Evolutionary conservation across 2,888 invertebrate genomes (phyloP).

Genomic region (Phyllotreta cruciferae): DNA sequence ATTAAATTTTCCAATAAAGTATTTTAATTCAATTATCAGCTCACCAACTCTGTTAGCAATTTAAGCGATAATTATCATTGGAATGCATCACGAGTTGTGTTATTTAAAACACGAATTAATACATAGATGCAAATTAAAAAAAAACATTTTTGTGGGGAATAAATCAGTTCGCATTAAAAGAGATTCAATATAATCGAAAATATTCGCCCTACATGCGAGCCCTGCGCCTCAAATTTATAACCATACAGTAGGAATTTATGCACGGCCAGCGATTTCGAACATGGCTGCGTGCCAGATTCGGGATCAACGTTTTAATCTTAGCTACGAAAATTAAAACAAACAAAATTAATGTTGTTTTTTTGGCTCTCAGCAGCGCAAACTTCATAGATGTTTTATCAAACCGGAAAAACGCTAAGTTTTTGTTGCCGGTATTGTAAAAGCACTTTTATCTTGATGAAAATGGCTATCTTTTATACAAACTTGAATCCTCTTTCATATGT

Average conservation of each 20-base stretch:
- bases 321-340: constrained; percentile 14
- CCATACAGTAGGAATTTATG: constrained; percentile 7
- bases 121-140: no score
- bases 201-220: not conserved
- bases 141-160: no score
- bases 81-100: no score
- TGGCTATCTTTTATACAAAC: constrained; percentile 40
- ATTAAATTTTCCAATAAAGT: no score
- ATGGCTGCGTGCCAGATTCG: constrained; percentile 11
- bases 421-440: constrained; percentile 29
- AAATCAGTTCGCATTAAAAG: no score
- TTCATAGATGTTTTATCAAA: constrained; percentile 40
- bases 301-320: constrained; percentile 9
- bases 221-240: not conserved
- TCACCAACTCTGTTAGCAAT: no score
- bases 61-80: no score
- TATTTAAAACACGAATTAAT: no score
- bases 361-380: constrained; percentile 17
- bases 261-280: not conserved
- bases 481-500: constrained; percentile 39
- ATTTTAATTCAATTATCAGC: no score
- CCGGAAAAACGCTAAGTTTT: constrained; percentile 39
- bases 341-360: constrained; percentile 11
- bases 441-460: constrained; percentile 42
- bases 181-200: no score